Conservation (phyloP, 1,140 invertebrate species). For the Anastatus disparis region DNA sequence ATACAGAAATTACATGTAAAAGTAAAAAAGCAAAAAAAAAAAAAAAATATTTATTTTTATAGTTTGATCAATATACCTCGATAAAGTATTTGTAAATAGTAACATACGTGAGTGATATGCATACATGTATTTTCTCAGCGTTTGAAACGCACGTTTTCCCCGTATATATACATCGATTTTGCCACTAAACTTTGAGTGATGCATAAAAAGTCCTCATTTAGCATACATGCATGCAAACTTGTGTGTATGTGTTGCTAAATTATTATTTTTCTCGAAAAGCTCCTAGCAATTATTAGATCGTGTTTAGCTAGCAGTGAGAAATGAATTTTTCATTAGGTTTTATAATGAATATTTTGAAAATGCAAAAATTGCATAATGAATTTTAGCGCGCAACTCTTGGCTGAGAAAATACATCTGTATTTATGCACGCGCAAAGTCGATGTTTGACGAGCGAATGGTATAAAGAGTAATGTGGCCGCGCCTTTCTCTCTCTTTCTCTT, state of each 20-base stretch:
- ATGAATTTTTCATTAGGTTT: too few relatives aligned
- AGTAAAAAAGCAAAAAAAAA: too few relatives aligned
- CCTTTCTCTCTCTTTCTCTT: too few relatives aligned
- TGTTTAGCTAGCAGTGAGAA: too few relatives aligned
- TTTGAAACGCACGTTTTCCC: neutral
- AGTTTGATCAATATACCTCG: too few relatives aligned
- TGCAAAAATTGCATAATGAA: neutral
- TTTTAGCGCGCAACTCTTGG: neutral
- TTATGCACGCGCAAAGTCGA: neutral
- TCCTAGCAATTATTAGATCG: neutral
- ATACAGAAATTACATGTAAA: too few relatives aligned
- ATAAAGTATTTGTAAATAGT: too few relatives aligned
- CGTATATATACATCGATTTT: neutral
- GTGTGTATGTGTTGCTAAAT: too few relatives aligned
- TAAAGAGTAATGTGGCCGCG: neutral
- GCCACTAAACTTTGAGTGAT: neutral
- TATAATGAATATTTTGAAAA: conserved; percentile 14
- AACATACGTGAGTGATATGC: neutral
- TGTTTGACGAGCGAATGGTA: conserved; percentile 4
- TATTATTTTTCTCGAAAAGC: conserved; percentile 3
- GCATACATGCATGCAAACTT: neutral
- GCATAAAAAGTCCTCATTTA: neutral
- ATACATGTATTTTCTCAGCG: neutral
- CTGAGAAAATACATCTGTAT: neutral
- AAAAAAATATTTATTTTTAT: too few relatives aligned